These are phyloP conservation scores for Amiota mariae DNA, from an alignment of 2,888 invertebrate species.

Conservation along the genomic window DNA sequence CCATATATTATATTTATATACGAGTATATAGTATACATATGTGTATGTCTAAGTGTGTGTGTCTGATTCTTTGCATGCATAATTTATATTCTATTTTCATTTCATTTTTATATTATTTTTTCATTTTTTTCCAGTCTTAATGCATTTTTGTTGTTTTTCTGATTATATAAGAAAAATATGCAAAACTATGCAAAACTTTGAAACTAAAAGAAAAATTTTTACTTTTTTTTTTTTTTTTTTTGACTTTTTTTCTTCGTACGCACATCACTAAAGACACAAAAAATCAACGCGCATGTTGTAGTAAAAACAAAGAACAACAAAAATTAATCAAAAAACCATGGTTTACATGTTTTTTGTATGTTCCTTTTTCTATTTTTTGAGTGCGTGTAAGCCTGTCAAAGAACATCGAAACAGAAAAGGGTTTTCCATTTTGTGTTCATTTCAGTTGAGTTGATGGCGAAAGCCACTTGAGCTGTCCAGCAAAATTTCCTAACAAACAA, in stretches of 20 bases:
- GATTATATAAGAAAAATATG: conserved; percentile 51
- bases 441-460: background rate
- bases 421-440: too few relatives aligned
- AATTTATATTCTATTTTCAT: conserved; percentile 21
- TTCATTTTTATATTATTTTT: conserved; percentile 23
- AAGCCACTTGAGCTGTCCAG: conserved; percentile 8
- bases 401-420: too few relatives aligned
- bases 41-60: background rate
- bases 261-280: conserved; percentile 37
- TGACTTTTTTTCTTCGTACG: background rate
- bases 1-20: too few relatives aligned
- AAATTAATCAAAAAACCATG: background rate
- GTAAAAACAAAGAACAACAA: conserved; percentile 47
- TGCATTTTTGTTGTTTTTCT: conserved; percentile 42
- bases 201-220: conserved; percentile 19
- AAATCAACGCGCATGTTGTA: conserved; percentile 42
- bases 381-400: too few relatives aligned
- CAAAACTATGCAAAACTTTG: conserved; percentile 64
- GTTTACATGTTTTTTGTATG: background rate
- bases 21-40: background rate
- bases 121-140: conserved; percentile 10
- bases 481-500: conserved; percentile 40
- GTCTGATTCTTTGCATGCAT: conserved; percentile 20
- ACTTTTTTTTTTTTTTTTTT: conserved; percentile 25
- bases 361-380: background rate